These are phyloP conservation scores for Ennomos quercinarius DNA, from an alignment of 2,888 invertebrate species.

Conservation along the genomic window DNA sequence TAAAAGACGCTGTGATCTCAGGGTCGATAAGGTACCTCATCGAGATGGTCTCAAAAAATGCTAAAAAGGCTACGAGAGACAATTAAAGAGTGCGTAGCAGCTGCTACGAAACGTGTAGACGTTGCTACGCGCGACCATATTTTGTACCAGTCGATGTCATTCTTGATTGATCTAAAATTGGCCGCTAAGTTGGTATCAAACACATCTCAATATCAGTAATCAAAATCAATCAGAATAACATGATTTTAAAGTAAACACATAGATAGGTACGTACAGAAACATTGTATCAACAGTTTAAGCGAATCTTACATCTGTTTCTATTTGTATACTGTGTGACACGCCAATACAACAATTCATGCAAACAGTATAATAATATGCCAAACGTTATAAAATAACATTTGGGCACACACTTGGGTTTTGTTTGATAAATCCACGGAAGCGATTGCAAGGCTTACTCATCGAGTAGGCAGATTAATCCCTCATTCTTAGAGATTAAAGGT, in stretches of 20 bases:
- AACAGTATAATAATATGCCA: too few relatives aligned
- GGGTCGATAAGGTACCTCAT: slow-evolving; percentile 72
- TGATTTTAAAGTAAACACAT: too few relatives aligned
- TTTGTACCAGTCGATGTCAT: slow-evolving; percentile 21
- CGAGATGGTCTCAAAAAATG: slow-evolving; percentile 44
- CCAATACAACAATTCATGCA: slow-evolving; percentile 7
- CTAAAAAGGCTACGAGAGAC: slow-evolving; percentile 23
- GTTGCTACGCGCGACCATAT: slow-evolving; percentile 40
- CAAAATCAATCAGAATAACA: too few relatives aligned
- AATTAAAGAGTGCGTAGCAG: slow-evolving; percentile 26
- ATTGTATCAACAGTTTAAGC: too few relatives aligned
- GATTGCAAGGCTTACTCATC: slow-evolving; percentile 1
- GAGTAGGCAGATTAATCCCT: slow-evolving; percentile 19
- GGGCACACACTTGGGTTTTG: background rate
- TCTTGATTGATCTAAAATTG: slow-evolving; percentile 19
- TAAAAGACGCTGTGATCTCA: slow-evolving; percentile 71
- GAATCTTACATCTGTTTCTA: background rate
- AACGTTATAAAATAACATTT: too few relatives aligned
- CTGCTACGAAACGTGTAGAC: slow-evolving; percentile 48
- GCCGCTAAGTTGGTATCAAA: too few relatives aligned
- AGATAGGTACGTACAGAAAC: too few relatives aligned
- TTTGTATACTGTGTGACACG: background rate
- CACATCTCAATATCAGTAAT: too few relatives aligned
- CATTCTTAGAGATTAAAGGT: background rate
- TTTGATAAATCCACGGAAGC: slow-evolving; percentile 10